Evolutionary conservation across 1,140 invertebrate genomes (phyloP), one percentile per base, ranked within the genome.

Genomic region (Penaeus japonicus): DNA sequence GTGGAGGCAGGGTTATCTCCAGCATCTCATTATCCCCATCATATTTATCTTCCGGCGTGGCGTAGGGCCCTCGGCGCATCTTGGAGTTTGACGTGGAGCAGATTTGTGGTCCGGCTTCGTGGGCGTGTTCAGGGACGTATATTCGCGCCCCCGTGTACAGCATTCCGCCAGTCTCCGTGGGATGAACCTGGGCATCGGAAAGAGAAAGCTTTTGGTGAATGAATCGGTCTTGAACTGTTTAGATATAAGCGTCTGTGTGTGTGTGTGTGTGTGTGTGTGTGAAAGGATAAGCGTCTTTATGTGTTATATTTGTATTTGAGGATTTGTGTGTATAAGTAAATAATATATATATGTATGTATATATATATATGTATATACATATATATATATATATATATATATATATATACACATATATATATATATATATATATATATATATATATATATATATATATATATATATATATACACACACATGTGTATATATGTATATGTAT

Each of bases 1-100:
- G 86, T 12, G 86, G 86, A n/a, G 86, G 86, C 27, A 88, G 57
- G 39, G 86, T 88, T 30, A 88, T 82, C 54, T 83, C 86, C 70
- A 88, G 54, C 32, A 88, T 30, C 35, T 88, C 80, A 35, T 83
- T 83, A 27, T 88, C 86, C 0, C 86, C 86, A 20, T 88, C 65
- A 35, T 57, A 82, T 53, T 88, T 88, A 18, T 75, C 79, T 32
- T 88, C 86, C 17, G 62, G 57, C 1, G 80, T 20, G 55, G 22
- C 20, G 62, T 84, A 88, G 17, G 86, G 53, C 2, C 47, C 65
- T n/a, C 70, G 86, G 20, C 81, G 39, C 1, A 88, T 53, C 32
- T 27, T 70, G 53, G 85, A 17, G 57, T 53, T 22, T 20, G 24
- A 24, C 15, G 62, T 35, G 18, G 86, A 59, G n/a, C 82, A n/a